These are phyloP conservation scores for Atta colombica DNA, from an alignment of 1,140 invertebrate species.

Conservation along the genomic window DNA sequence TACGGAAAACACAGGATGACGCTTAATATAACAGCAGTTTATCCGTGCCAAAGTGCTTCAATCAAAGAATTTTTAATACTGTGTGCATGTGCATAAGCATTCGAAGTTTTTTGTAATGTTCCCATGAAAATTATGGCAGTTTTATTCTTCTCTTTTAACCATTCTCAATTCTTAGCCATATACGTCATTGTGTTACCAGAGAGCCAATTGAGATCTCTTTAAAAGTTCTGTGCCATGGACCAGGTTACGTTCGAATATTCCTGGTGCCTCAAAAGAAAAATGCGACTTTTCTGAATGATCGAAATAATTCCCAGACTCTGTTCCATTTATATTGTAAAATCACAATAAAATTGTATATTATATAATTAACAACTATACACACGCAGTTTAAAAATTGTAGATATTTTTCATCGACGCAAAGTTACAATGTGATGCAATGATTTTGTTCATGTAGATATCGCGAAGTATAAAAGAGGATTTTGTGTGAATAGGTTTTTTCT, in stretches of 20 bases:
- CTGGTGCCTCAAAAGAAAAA: constrained; percentile 65
- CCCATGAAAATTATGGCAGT: constrained; percentile 33
- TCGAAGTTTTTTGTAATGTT: constrained; percentile 38
- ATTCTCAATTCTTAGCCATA: constrained; percentile 70
- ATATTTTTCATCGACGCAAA: constrained; percentile 86
- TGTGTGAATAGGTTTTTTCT: constrained; percentile 87
- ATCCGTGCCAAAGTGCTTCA: constrained; percentile 76
- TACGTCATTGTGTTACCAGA: constrained; percentile 70
- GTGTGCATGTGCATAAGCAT: constrained; percentile 40
- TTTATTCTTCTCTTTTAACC: constrained; percentile 49
- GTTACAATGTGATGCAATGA: constrained; percentile 86
- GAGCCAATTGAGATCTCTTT: constrained; percentile 69
- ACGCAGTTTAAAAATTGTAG: constrained; percentile 84
- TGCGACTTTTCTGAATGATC: constrained; percentile 64
- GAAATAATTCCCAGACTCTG: constrained; percentile 65
- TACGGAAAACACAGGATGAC: constrained; percentile 26
- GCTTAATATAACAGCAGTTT: constrained; percentile 68
- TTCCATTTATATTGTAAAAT: constrained; percentile 81
- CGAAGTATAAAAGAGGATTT: constrained; percentile 85
- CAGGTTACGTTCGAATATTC: constrained; percentile 65
- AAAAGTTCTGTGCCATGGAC: constrained; percentile 73
- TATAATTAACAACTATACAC: constrained; percentile 79
- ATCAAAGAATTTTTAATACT: constrained; percentile 66
- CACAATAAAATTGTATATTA: constrained; percentile 81
- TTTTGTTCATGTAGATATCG: constrained; percentile 86